Evolutionary conservation across 1,140 invertebrate genomes (phyloP).

Genomic region (Drosophila guanche): DNA sequence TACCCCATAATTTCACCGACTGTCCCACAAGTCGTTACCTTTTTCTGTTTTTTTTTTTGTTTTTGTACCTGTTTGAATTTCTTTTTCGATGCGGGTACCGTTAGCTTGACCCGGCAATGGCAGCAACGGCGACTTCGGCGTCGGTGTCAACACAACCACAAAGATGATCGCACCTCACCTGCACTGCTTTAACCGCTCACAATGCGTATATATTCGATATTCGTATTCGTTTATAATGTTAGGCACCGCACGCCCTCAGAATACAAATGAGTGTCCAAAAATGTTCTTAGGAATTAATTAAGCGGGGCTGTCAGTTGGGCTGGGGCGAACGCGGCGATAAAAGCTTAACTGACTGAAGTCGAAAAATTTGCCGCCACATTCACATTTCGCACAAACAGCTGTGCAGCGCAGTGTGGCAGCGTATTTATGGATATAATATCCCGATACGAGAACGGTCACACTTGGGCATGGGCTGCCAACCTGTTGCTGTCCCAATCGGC

Average conservation of each 20-base stretch:
- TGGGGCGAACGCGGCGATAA: constrained; percentile 30
- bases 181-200: constrained; percentile 1
- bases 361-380: constrained; percentile 38
- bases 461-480: too few species aligned
- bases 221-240: constrained; percentile 24
- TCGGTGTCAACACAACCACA: neutral
- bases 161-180: constrained; percentile 13
- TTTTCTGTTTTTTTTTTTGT: constrained; percentile 10
- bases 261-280: constrained; percentile 39
- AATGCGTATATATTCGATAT: neutral
- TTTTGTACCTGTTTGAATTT: constrained; percentile 62
- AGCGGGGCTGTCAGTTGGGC: neutral
- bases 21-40: constrained; percentile 39
- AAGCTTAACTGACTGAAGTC: constrained; percentile 32
- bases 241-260: constrained; percentile 30
- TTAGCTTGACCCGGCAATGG: constrained; percentile 69
- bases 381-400: constrained; percentile 32
- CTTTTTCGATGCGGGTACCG: constrained; percentile 64
- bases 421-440: neutral
- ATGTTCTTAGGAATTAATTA: constrained; percentile 29
- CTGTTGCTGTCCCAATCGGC: neutral
- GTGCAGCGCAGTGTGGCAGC: neutral
- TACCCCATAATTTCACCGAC: constrained; percentile 64
- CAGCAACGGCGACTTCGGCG: constrained; percentile 19
- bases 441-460: too few species aligned